Evolutionary conservation across 2,888 invertebrate genomes (phyloP).

Genomic region (Troides oblongomaculatus): DNA sequence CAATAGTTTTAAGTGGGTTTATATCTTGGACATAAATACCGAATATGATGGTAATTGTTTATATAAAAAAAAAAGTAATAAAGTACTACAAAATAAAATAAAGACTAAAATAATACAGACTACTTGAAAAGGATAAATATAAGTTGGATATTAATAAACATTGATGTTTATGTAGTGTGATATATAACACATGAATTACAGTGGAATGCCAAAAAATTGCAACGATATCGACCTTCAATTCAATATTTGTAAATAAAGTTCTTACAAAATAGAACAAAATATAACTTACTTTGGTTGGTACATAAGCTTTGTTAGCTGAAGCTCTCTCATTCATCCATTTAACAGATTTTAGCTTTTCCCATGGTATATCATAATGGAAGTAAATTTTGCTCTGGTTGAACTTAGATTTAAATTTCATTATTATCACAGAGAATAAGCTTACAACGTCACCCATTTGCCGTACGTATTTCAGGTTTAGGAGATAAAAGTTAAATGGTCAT

Average conservation of each 20-base stretch:
- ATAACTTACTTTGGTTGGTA: constrained; percentile 84
- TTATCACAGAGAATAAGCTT: constrained; percentile 76
- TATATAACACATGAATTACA: background rate
- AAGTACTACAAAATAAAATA: too few species aligned
- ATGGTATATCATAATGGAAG: constrained; percentile 70
- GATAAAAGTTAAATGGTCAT: constrained; percentile 62
- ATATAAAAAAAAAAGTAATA: too few species aligned
- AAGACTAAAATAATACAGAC: too few species aligned
- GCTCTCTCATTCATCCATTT: constrained; percentile 92
- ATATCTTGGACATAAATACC: too few species aligned
- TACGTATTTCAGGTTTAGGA: constrained; percentile 43
- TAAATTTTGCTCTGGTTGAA: constrained; percentile 72
- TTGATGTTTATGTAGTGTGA: too few species aligned
- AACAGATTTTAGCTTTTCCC: constrained; percentile 72
- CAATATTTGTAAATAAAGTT: constrained; percentile 11
- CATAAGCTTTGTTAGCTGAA: constrained; percentile 87
- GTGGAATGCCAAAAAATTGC: background rate
- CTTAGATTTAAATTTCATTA: constrained; percentile 78
- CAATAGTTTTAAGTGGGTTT: too few species aligned
- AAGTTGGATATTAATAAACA: too few species aligned
- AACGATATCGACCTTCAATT: background rate
- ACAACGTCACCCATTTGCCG: constrained; percentile 72
- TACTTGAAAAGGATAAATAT: too few species aligned
- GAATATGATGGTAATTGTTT: too few species aligned
- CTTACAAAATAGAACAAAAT: constrained; percentile 20